Evolutionary conservation across 2,888 invertebrate genomes (phyloP).

Genomic region (Cheilosia impressa): DNA sequence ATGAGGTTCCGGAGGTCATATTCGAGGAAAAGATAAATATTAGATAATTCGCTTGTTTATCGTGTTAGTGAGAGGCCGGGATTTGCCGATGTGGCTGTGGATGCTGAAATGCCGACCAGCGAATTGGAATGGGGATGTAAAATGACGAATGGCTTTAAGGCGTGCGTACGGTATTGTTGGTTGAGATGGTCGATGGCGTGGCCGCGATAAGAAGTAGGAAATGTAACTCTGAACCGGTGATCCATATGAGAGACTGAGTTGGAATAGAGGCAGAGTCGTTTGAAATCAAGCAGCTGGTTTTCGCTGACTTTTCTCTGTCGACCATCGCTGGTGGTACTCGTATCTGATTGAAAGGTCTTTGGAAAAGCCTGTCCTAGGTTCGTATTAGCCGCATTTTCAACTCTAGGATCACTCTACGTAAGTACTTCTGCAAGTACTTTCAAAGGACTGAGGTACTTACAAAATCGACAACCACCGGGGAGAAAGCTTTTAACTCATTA

Average conservation of each 20-base stretch:
- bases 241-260: not conserved
- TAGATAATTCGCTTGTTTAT: constrained; percentile 74
- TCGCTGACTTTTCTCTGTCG: no score
- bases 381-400: no score
- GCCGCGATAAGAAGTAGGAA: constrained; percentile 41
- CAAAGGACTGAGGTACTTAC: no score
- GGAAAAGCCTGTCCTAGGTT: no score
- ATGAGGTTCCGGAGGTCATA: constrained; percentile 68
- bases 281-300: not conserved
- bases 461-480: no score
- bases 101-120: not conserved
- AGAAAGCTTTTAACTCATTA: no score
- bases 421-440: no score
- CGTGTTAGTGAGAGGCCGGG: constrained; percentile 60
- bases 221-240: constrained; percentile 24
- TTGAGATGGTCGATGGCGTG: constrained; percentile 18
- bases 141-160: constrained; percentile 65
- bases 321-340: no score
- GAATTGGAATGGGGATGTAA: constrained; percentile 1
- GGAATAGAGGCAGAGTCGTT: not conserved
- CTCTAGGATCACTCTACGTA: no score
- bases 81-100: not conserved
- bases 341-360: no score
- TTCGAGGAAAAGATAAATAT: constrained; percentile 73
- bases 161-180: constrained; percentile 65